Conservation (phyloP, 1,140 invertebrate species). For the Calycopis cecrops region DNA sequence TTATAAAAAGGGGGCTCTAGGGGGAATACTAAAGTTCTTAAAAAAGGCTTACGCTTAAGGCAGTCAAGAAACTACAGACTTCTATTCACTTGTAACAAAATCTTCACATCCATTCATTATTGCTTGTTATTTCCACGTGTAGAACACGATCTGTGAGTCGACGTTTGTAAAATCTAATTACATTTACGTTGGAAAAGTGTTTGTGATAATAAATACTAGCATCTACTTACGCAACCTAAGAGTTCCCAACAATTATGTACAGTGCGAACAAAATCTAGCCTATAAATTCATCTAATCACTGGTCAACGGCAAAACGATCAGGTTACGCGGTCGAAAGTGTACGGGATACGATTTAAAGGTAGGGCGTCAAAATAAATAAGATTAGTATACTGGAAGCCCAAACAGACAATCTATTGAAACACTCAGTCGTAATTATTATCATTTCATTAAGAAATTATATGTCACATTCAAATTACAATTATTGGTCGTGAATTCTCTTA, state of each 20-base stretch:
- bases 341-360: constrained; percentile 23
- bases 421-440: constrained; percentile 69
- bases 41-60: constrained; percentile 33
- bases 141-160: neutral
- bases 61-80: constrained; percentile 36
- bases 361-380: constrained; percentile 50
- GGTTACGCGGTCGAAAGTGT: constrained; percentile 17
- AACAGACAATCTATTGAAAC: constrained; percentile 69
- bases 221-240: constrained; percentile 50
- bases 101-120: constrained; percentile 66
- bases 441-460: constrained; percentile 69
- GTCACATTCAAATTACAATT: constrained; percentile 70
- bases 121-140: constrained; percentile 37
- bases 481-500: constrained; percentile 71
- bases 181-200: constrained; percentile 12
- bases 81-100: constrained; percentile 35
- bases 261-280: constrained; percentile 52
- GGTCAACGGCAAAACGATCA: constrained; percentile 26
- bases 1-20: constrained; percentile 6
- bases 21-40: neutral
- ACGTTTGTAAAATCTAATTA: constrained; percentile 10
- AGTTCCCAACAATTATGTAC: constrained; percentile 53
- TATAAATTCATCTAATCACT: constrained; percentile 48
- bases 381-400: constrained; percentile 70
- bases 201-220: constrained; percentile 60